Percentiles rank a stretch among this genome's conserved stretches.
Evolutionary conservation across 2,888 invertebrate species (phyloP).

Genomic region (Cerceris rybyensis): DNA sequence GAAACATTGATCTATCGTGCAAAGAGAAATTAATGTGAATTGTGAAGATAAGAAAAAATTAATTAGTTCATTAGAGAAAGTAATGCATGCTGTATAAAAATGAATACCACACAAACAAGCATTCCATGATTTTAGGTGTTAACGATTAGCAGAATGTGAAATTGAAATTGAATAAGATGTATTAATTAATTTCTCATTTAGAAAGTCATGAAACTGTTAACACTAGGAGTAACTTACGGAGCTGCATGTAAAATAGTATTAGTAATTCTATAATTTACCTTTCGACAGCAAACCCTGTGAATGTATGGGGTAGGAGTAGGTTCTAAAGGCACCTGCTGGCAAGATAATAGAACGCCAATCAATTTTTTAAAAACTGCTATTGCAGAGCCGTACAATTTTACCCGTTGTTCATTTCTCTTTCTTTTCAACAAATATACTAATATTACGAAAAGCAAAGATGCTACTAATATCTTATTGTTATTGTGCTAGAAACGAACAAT

Average conservation of each 20-base stretch:
- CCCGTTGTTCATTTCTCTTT: slow-evolving; percentile 22
- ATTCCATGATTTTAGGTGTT: neutral
- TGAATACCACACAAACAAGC: no score
- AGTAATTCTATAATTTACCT: slow-evolving; percentile 83
- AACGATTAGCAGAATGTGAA: neutral
- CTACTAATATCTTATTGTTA: no score
- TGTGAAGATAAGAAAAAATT: no score
- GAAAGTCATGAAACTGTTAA: slow-evolving; percentile 30
- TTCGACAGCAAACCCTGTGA: slow-evolving; percentile 84
- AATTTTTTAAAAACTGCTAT: slow-evolving; percentile 61
- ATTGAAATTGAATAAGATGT: neutral
- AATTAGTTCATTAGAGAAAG: no score
- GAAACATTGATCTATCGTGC: no score
- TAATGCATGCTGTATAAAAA: no score
- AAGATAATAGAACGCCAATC: slow-evolving; percentile 79
- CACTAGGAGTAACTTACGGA: slow-evolving; percentile 55
- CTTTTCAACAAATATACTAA: neutral
- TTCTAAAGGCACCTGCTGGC: slow-evolving; percentile 81
- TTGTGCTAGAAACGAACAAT: no score
- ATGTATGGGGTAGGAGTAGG: slow-evolving; percentile 80
- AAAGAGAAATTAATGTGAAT: no score
- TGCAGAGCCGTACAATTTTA: slow-evolving; percentile 50
- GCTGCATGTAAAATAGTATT: slow-evolving; percentile 65
- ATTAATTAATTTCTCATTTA: no score
- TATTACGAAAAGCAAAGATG: neutral